Conservation (phyloP, 2,113 vertebrate genomes). For the Aldabrachelys gigantea region DNA sequence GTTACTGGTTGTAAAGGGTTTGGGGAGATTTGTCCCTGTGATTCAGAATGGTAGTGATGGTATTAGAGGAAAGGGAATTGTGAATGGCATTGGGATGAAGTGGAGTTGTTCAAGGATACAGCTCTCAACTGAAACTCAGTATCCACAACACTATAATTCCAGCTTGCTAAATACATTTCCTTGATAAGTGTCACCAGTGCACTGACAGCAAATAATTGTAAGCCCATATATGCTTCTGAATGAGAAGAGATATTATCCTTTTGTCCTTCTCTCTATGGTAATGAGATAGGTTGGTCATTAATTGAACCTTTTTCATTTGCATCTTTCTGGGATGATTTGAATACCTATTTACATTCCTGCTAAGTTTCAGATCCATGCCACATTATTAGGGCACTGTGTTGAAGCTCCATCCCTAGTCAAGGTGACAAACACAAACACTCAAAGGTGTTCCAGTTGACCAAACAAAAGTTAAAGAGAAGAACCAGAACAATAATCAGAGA, state of each 20-base stretch:
- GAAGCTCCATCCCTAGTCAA: not conserved
- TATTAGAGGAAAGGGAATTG: not conserved
- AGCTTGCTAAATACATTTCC: not conserved
- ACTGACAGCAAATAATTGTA: not conserved
- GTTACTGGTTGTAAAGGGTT: not conserved
- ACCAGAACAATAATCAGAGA: not conserved
- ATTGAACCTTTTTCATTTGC: not conserved
- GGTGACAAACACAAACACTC: not conserved
- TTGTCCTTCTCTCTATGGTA: not conserved
- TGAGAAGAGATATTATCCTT: not conserved
- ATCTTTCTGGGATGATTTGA: not conserved
- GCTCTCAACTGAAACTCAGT: not conserved
- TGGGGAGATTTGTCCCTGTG: not conserved
- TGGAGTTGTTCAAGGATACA: not conserved
- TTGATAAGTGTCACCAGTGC: not conserved
- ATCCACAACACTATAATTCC: not conserved
- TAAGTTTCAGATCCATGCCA: not conserved
- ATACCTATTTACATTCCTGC: not conserved
- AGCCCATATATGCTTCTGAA: not conserved
- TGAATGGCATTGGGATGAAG: fast-evolving
- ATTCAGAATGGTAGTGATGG: not conserved
- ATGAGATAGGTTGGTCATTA: not conserved
- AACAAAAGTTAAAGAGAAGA: constrained; percentile 9
- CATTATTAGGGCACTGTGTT: not conserved
- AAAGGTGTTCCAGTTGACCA: not conserved